Evolutionary conservation across 2,888 invertebrate genomes (phyloP).

Genomic region (Drosophila subquinaria): DNA sequence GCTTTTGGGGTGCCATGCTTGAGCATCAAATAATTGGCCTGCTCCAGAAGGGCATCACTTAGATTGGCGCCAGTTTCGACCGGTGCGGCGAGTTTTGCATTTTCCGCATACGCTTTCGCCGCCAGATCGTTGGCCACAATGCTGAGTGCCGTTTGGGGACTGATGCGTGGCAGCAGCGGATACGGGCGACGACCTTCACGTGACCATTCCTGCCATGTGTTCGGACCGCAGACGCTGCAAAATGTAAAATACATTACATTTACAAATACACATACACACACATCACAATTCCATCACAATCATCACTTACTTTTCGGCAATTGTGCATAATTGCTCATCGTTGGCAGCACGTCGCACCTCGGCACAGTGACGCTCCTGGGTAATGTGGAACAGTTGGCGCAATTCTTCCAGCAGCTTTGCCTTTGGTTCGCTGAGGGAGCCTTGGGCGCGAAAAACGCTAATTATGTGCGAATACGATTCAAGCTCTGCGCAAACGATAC

Average conservation of each 20-base stretch:
- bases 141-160: slow-evolving; percentile 94
- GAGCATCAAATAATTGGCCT: slow-evolving; percentile 56
- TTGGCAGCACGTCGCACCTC: slow-evolving; percentile 96
- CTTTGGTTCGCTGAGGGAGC: slow-evolving; percentile 93
- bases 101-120: slow-evolving; percentile 88
- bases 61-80: slow-evolving; percentile 84
- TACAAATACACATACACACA: slow-evolving; percentile 32
- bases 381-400: slow-evolving; percentile 93
- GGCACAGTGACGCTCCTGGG: slow-evolving; percentile 95
- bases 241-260: slow-evolving; percentile 13
- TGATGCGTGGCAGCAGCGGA: slow-evolving; percentile 93
- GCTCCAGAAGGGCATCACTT: slow-evolving; percentile 65
- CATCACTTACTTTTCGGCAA: slow-evolving; percentile 93
- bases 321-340: slow-evolving; percentile 94
- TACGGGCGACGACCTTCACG: slow-evolving; percentile 94
- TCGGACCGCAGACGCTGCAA: slow-evolving; percentile 88
- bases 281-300: not conserved
- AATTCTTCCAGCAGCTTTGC: slow-evolving; percentile 93
- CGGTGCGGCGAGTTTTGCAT: slow-evolving; percentile 87
- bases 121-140: slow-evolving; percentile 93
- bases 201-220: slow-evolving; percentile 92
- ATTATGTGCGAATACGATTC: slow-evolving; percentile 96
- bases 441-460: slow-evolving; percentile 96
- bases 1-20: slow-evolving; percentile 46
- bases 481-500: slow-evolving; percentile 88